Conservation (phyloP, 2,113 vertebrate genomes). For the Neogobius melanostomus region DNA sequence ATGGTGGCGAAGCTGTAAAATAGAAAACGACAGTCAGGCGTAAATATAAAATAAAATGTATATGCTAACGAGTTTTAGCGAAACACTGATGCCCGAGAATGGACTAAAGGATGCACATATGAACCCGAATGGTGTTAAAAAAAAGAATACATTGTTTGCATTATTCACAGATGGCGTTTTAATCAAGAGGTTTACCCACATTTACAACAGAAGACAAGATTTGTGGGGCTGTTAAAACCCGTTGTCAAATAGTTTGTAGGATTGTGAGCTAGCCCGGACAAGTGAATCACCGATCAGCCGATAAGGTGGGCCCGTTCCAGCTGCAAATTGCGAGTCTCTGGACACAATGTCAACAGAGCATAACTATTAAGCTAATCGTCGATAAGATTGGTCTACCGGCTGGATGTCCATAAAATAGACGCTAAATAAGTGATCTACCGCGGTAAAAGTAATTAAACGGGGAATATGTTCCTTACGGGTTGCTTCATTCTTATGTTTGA, state of each 20-base stretch:
- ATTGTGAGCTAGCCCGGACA: constrained; percentile 17
- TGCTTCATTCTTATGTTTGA: background rate
- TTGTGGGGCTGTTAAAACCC: background rate
- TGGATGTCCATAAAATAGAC: background rate
- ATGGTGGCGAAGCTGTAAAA: constrained; percentile 71
- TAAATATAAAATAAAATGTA: background rate
- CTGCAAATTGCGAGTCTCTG: constrained; percentile 13
- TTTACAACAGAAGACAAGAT: background rate
- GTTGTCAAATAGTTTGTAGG: background rate
- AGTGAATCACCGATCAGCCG: constrained; percentile 20
- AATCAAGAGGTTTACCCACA: background rate
- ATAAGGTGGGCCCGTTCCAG: constrained; percentile 52
- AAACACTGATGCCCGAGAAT: background rate
- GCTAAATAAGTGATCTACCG: background rate
- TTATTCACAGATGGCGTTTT: background rate
- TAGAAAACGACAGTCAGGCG: background rate
- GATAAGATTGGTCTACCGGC: constrained; percentile 20
- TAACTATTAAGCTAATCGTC: constrained; percentile 18
- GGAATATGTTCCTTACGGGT: fast-evolving
- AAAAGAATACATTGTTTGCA: background rate
- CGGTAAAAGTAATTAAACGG: too few species aligned
- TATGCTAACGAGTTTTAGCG: background rate
- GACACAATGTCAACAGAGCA: constrained; percentile 1
- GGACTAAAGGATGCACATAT: background rate
- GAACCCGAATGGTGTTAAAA: background rate